phyloP scores from a whole-genome alignment of 2,113 vertebrate genomes.

The Odocoileus hemionus region DNA sequence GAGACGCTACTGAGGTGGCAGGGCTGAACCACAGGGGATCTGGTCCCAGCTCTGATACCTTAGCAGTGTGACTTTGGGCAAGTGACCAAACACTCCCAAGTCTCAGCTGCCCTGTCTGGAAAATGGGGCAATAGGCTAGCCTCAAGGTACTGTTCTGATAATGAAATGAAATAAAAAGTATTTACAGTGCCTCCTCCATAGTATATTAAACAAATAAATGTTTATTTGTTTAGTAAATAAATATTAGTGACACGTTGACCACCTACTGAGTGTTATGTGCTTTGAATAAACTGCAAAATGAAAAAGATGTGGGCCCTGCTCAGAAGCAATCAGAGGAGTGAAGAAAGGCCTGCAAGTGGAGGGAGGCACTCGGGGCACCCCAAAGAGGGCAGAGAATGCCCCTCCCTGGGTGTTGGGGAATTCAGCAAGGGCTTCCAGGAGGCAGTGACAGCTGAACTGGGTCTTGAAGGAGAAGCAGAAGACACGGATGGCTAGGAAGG shows the following conservation, averaged over 20 bases:
- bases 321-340: neutral
- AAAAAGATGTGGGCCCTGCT: neutral
- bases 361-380: rapidly evolving
- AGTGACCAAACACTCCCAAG: neutral
- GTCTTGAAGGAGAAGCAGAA: neutral
- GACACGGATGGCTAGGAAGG: neutral
- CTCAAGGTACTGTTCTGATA: neutral
- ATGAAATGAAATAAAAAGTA: constrained; percentile 14
- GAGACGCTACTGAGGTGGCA: neutral
- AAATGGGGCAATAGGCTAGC: neutral
- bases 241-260: neutral
- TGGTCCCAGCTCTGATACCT: no score
- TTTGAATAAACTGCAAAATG: neutral
- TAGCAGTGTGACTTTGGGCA: neutral
- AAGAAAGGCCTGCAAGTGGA: neutral
- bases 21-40: neutral
- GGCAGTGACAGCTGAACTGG: neutral
- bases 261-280: neutral
- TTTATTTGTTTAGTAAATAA: neutral
- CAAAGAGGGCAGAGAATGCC: neutral
- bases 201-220: neutral
- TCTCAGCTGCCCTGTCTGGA: neutral
- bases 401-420: neutral
- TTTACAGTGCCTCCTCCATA: neutral
- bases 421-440: neutral